Percentiles rank a stretch among this genome's conserved stretches.
These are phyloP conservation scores for Nixonia krombeini DNA, from an alignment of 1,140 invertebrate genomes.

Conservation along the genomic window DNA sequence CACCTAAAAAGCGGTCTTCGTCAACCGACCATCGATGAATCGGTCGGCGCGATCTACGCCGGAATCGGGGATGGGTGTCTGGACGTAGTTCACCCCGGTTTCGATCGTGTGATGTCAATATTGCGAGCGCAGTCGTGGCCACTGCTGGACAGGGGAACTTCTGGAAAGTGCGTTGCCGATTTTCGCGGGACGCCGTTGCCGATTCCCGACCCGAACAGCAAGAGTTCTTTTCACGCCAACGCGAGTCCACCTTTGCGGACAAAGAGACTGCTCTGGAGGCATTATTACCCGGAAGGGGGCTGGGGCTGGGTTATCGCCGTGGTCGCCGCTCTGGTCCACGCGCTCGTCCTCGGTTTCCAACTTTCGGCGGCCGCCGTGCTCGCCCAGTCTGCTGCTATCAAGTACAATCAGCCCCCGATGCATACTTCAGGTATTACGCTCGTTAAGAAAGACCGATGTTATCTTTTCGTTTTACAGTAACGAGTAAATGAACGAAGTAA, in stretches of 20 bases:
- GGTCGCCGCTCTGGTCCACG: conserved; percentile 70
- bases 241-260: not conserved
- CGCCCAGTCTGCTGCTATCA: not conserved
- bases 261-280: conserved; percentile 50
- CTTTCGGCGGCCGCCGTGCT: conserved; percentile 45
- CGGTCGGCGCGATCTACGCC: too few relatives aligned
- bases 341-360: conserved; percentile 70
- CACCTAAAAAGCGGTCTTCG: too few relatives aligned
- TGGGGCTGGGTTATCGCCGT: conserved; percentile 77
- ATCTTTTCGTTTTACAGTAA: too few relatives aligned
- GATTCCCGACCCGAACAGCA: too few relatives aligned
- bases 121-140: conserved; percentile 57
- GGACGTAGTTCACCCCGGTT: not conserved
- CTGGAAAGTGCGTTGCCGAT: not conserved
- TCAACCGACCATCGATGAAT: too few relatives aligned
- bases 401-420: not conserved
- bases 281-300: too few relatives aligned
- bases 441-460: too few relatives aligned
- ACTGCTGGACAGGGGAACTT: conserved; percentile 25
- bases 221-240: not conserved
- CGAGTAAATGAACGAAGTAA: too few relatives aligned
- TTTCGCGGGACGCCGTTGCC: not conserved
- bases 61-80: not conserved
- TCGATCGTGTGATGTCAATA: conserved; percentile 52
- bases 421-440: not conserved